Percentiles rank a stretch among this genome's conserved stretches.
Evolutionary conservation across 2,888 invertebrate genomes (phyloP).

Genomic region (Prenolepis imparis): DNA sequence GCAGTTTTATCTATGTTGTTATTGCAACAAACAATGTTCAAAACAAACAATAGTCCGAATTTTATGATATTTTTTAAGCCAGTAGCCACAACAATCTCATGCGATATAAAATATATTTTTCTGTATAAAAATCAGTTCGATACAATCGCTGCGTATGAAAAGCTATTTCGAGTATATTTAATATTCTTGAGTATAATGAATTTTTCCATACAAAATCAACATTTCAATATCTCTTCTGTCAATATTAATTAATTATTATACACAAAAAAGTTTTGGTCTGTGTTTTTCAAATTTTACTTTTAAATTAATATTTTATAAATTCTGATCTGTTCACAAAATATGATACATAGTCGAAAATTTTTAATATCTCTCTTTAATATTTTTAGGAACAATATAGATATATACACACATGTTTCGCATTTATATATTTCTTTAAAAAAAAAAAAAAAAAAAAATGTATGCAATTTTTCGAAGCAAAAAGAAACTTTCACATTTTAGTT

Average conservation of each 20-base stretch:
- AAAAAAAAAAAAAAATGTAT: not conserved
- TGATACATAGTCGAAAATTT: not conserved
- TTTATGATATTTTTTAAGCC: not conserved
- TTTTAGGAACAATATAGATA: not conserved
- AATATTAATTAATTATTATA: constrained; percentile 30
- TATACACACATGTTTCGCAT: not conserved
- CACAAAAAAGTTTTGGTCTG: constrained; percentile 12
- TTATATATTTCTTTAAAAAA: not conserved
- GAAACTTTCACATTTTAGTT: not conserved
- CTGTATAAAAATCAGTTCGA: not conserved
- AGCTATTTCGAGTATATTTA: constrained; percentile 9
- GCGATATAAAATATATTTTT: not conserved
- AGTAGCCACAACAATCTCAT: not conserved
- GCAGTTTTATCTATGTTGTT: not conserved
- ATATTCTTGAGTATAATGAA: constrained; percentile 11
- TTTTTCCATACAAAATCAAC: constrained; percentile 9
- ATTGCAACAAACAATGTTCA: not conserved
- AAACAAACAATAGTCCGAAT: not conserved
- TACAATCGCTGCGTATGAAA: not conserved
- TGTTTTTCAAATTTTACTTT: constrained; percentile 8
- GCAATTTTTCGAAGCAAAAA: not conserved
- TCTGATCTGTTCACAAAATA: not conserved
- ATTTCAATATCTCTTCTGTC: constrained; percentile 10
- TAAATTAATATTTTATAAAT: constrained; percentile 28
- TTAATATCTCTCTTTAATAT: not conserved